Conservation (phyloP, 2,888 invertebrate species). For the Eupithecia vulgata region DNA sequence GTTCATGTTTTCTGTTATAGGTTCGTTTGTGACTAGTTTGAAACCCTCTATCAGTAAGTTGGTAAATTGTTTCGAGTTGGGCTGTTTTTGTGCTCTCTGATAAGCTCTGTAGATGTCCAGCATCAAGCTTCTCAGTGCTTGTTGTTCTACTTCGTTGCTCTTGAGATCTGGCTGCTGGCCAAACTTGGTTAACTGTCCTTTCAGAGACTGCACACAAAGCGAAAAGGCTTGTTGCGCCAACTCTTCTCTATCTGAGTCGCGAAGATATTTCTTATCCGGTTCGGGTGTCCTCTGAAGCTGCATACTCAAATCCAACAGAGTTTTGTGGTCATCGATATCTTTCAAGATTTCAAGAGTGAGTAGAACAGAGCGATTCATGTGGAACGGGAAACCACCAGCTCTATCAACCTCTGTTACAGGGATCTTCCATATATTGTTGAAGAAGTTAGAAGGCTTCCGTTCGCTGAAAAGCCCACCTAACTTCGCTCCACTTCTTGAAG, state of each 20-base stretch:
- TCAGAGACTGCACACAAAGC: slow-evolving; percentile 88
- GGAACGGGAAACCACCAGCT: slow-evolving; percentile 95
- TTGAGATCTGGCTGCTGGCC: slow-evolving; percentile 76
- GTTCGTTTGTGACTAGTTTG: slow-evolving; percentile 85
- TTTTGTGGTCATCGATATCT: slow-evolving; percentile 91
- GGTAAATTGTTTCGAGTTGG: slow-evolving; percentile 84
- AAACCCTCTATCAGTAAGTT: slow-evolving; percentile 88
- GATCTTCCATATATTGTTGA: slow-evolving; percentile 97
- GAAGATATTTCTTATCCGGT: slow-evolving; percentile 93
- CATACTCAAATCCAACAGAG: slow-evolving; percentile 90
- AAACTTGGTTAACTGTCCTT: slow-evolving; percentile 85
- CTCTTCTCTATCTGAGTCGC: slow-evolving; percentile 92
- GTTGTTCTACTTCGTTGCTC: slow-evolving; percentile 76
- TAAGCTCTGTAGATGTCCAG: slow-evolving; percentile 87
- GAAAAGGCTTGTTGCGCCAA: slow-evolving; percentile 91
- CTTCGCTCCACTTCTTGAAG: slow-evolving; percentile 86
- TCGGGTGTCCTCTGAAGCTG: slow-evolving; percentile 93
- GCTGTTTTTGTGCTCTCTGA: slow-evolving; percentile 87
- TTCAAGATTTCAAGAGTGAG: slow-evolving; percentile 92
- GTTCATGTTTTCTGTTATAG: slow-evolving; percentile 85
- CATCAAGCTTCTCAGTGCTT: slow-evolving; percentile 79
- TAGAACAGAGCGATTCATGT: slow-evolving; percentile 93
- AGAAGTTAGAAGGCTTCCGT: slow-evolving; percentile 93
- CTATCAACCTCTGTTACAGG: slow-evolving; percentile 95
- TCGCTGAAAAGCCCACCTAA: slow-evolving; percentile 94